Evolutionary conservation across 2,797 vertebrate genomes (phyloP), one percentile per base, ranked within the genome.

Genomic region (Botia almorhae): DNA sequence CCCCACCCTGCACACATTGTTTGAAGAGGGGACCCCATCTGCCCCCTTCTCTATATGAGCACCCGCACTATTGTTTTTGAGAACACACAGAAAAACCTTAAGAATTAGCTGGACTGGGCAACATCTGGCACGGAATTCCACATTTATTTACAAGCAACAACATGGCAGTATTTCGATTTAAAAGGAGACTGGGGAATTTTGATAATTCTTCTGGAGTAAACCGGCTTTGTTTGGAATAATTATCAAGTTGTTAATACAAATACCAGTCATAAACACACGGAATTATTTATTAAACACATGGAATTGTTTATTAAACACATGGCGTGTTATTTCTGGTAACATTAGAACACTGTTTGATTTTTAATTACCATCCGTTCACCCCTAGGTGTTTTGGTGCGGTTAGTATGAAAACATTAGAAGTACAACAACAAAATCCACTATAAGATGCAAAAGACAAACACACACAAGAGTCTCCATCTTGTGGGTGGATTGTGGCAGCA

Each of bases 21-120:
- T 87, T 75, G 67, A 39, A 70, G 64, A 83, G 76, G 80, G 78
- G 84, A 86, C 86, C 81, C 89, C 89, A 90, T 88, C 86, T 89
- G 87, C 76, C 88, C 84, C 69, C 76, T 85, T 84, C 81, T 81
- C 71, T 69, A 76, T 53, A 83, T 77, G 70, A 80, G 86, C 81
- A 71, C 82, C 76, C 58, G 3, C 56, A 77, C 83, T 83, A 85
- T 87, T 87, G 86, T 87, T 84, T 84, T 43, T 58, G 67, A 68
- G 23, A 65, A 46, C 80, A 58, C 74, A 48, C 43, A 70, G 26
- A 76, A 78, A 78, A 81, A 64, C 58, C 64, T 33, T 19, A 71
- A 79, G 79, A 82, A 78, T 48, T 84, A 61, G 53, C 61, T 58
- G 64, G 65, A 82, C 80, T 72, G 69, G 61, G 65, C 74, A 87